Evolutionary conservation across 1,140 invertebrate species (phyloP).

Genomic region (Uloborus diversus): DNA sequence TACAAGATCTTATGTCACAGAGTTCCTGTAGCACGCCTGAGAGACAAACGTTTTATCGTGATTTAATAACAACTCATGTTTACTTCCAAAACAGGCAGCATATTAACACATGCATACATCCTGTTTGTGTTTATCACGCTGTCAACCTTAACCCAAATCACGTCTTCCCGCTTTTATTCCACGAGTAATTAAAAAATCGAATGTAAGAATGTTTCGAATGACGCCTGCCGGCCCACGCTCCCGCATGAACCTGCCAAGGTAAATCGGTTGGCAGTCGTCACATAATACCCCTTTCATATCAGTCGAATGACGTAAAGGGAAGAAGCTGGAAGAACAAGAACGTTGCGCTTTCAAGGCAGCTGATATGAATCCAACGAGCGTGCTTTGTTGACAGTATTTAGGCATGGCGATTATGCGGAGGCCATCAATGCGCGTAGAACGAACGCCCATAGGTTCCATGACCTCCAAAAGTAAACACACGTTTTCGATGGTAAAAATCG

Average conservation of each 20-base stretch:
- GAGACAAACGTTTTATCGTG: too few relatives aligned
- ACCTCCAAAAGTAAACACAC: constrained; percentile 24
- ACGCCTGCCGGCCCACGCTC: background rate
- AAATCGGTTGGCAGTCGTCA: too few relatives aligned
- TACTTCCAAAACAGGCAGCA: too few relatives aligned
- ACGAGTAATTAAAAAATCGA: background rate
- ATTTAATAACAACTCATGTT: too few relatives aligned
- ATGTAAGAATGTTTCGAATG: background rate
- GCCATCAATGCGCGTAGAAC: background rate
- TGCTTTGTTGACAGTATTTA: background rate
- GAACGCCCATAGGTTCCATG: constrained; percentile 16
- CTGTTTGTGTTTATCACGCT: too few relatives aligned
- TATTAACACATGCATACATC: too few relatives aligned
- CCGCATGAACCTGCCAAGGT: background rate
- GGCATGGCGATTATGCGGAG: background rate
- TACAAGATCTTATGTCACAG: too few relatives aligned
- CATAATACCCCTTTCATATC: background rate
- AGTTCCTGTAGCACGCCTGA: too few relatives aligned
- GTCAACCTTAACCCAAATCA: constrained; percentile 4
- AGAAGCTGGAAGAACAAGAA: background rate
- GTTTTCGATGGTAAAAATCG: constrained; percentile 3
- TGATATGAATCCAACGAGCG: background rate
- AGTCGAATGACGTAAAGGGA: constrained; percentile 16
- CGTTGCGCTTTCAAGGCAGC: background rate
- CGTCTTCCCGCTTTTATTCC: background rate